These are phyloP conservation scores for Gerris buenoi DNA, from an alignment of 1,140 invertebrate species.

Conservation along the genomic window DNA sequence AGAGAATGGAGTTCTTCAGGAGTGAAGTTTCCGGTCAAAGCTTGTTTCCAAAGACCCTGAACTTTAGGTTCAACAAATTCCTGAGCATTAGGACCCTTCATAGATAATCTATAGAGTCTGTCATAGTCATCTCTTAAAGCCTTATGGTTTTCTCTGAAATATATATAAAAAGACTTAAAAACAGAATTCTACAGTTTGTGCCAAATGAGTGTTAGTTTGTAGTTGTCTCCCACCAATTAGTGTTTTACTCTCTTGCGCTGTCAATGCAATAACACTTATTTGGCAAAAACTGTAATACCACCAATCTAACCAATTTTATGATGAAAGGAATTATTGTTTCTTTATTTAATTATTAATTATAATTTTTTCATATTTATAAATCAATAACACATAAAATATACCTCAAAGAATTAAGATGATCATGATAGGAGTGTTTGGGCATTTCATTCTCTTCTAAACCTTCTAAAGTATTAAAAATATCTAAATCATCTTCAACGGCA, in stretches of 20 bases:
- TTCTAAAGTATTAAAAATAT: constrained; percentile 39
- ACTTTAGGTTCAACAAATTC: constrained; percentile 84
- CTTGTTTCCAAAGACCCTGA: constrained; percentile 69
- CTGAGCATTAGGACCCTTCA: constrained; percentile 55
- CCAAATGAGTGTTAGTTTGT: no score
- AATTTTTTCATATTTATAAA: no score
- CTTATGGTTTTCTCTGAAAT: constrained; percentile 51
- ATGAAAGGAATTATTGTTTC: no score
- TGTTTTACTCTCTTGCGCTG: no score
- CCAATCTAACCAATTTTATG: no score
- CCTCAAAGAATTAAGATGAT: not conserved
- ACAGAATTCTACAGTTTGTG: no score
- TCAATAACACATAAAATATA: no score
- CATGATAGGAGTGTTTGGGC: not conserved
- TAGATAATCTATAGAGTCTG: constrained; percentile 51
- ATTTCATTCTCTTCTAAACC: constrained; percentile 40
- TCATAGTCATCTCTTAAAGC: constrained; percentile 68
- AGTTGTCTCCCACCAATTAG: no score
- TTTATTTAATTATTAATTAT: no score
- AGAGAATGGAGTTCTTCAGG: constrained; percentile 66
- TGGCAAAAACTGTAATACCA: no score
- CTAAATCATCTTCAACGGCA: constrained; percentile 34
- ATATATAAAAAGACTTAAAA: constrained; percentile 9
- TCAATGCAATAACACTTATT: not conserved
- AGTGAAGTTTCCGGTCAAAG: constrained; percentile 61